Conservation (phyloP, 2,888 invertebrate genomes). For the Erebia epiphron region DNA sequence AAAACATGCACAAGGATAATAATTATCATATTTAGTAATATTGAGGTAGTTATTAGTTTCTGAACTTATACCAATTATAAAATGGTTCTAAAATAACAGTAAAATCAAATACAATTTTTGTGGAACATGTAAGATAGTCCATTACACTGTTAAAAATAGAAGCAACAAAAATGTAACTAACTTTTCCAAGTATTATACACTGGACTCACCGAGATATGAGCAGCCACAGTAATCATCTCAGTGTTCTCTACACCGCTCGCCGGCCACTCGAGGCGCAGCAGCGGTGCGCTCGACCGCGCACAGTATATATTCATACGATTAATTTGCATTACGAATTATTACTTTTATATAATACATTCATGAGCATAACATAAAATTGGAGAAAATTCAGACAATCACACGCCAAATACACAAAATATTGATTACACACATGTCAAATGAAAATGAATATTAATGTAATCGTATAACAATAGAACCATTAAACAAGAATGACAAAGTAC, state of each 20-base stretch:
- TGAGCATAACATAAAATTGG: constrained; percentile 35
- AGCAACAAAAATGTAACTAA: constrained; percentile 57
- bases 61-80: constrained; percentile 81
- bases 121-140: constrained; percentile 59
- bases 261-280: constrained; percentile 26
- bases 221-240: constrained; percentile 58
- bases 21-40: constrained; percentile 82
- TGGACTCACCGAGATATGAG: constrained; percentile 48
- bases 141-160: constrained; percentile 50
- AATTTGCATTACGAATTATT: constrained; percentile 24
- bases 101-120: constrained; percentile 65
- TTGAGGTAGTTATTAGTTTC: constrained; percentile 83
- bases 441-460: constrained; percentile 55
- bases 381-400: constrained; percentile 66
- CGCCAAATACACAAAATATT: constrained; percentile 71
- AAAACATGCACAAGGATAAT: constrained; percentile 82
- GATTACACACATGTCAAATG: constrained; percentile 75
- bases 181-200: constrained; percentile 57
- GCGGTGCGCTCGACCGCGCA: constrained; percentile 35
- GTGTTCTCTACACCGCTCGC: constrained; percentile 30
- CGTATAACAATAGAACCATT: constrained; percentile 74
- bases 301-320: constrained; percentile 13
- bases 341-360: constrained; percentile 44
- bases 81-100: constrained; percentile 78
- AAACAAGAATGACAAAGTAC: constrained; percentile 71